Evolutionary conservation across 2,888 invertebrate genomes (phyloP), one percentile per base, ranked within the genome.

Genomic region (Ochropleura leucogaster): DNA sequence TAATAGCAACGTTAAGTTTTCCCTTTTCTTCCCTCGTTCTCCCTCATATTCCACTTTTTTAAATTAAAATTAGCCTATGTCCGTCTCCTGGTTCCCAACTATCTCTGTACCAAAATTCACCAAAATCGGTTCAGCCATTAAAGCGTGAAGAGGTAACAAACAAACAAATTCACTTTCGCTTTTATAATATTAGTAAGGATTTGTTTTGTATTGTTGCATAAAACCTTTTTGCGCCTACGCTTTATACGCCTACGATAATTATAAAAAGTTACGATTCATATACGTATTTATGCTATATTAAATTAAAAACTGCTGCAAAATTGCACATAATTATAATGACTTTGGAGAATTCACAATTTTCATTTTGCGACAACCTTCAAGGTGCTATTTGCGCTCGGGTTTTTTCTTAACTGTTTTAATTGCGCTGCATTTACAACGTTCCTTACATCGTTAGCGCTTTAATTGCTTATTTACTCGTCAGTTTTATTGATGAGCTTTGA

Each of bases 391-490:
- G 81, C 83, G 79, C 82, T 72, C 64, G 74, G 68, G 83, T 71
- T 85, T 88, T 85, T 84, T 86, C 85, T 79, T 82, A 73, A 63
- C 46, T 7, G 72, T 44, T 74, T 81, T 80, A 86, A 85, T 88
- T 88, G 78, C 78, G 70, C 80, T 82, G 81, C 82, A 85, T 73
- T 81, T 88, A 87, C 81, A 70, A 57, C 65, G 80, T 68, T 8
- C 84, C 84, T 85, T 85, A 82, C 73, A 80, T 83, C 82, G 86
- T 90, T 85, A 89, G 81, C 67, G 69, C 60, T 84, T 85, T 87
- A 89, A 90, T 89, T 89, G 81, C 81, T 74, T 87, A 84, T 87
- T 89, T 87, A 87, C 85, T 80, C 76, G 82, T 84, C 77, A 69
- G 80, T 84, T 87, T 86, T 88, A 90, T 89, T 82, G 86, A 88